Base-by-base conservation (phyloP, 2,797 vertebrate species). In the Sebastes vulpes region DNA sequence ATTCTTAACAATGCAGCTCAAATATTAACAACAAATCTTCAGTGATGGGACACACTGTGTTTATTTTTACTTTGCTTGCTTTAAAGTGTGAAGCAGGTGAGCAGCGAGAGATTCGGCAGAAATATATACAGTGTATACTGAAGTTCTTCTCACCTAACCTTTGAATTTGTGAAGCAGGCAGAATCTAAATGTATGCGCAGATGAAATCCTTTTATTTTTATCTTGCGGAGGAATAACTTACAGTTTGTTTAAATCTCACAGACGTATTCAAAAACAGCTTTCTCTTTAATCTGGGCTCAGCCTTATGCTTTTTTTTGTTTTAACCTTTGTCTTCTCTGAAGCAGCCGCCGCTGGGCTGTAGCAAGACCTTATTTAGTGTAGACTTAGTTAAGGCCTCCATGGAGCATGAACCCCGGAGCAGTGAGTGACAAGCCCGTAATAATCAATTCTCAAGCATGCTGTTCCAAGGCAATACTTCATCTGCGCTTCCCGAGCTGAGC, bases 401-500 rank as follows among this genome's bases (percentile, higher is more conserved):
- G 78, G 82, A 82, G 75, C 82, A 20, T 66, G 75, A 87, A 81
- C 81, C 84, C 79, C 1, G 16, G 53, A 84, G 73, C 82, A 77
- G 54, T 88, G 91, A 89, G 86, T 82, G 92, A 91, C 89, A 86
- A 85, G 69, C 68, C 86, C 50, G 53, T 81, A 75, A 75, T 83
- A 92, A 94, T 94, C 93, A 79, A 92, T 95, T 88, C 84, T 79
- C 81, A 26, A 69, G 87, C 92, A 81, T 69, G 86, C 85, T 80
- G 79, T 70, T 92, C 77, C 84, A 52, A 83, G 82, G 90, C 89
- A 72, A 82, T 83, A 81, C 84, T 77, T 81, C 86, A 90, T 75
- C 80, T 64, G 16, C 52, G 84, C 64, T 86, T 81, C 88, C 81
- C 9, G 65, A 75, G 73, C 78, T 71, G 35, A 63, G 80, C 84